Base-by-base conservation (phyloP, 2,797 vertebrate genomes). In the Halcyon chelicuti region DNA sequence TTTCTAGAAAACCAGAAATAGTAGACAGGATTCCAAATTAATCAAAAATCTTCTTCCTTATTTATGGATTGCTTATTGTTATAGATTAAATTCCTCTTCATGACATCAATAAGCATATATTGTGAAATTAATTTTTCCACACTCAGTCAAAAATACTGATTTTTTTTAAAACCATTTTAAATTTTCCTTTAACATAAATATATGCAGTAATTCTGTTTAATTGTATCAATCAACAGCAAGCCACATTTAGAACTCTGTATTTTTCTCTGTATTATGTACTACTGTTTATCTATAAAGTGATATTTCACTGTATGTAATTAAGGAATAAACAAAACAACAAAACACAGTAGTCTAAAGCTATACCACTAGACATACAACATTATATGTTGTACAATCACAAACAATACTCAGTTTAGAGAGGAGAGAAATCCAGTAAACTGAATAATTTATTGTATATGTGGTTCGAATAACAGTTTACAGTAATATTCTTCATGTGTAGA, bases 301-400 rank as follows among this genome's bases (percentile, higher is more conserved):
- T 78, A 83, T 81, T 93, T 86, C 63, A 66, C 63, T 74, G 42
- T 40, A 74, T 62, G 39, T 58, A 93, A 94, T 93, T 88, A 80
- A 86, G 17, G 6, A 18, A 88, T 29, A 79, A 86, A 86, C 21
- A 88, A 80, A 76, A 21, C 23, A 84, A 51, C 42, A 90, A 88
- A 72, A 35, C 22, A 66, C 44, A 83, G 44, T 20, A 83, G 33
- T 74, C 75, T 57, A 81, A 88, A 88, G 52, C 12, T 49, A 31
- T 44, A 67, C 8, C 0, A 0, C 62, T 55, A 81, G 42, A 26
- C 88, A 39, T n/a, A 68, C 26, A 67, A 82, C 3, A 2, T 55
- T 47, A 17, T 44, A 14, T 26, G 13, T 5, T 55, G 33, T 31
- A 51, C 18, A 46, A 61, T 31, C 21, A 76, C 15, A 39, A 82